Evolutionary conservation across 2,888 invertebrate genomes (phyloP), one percentile per base, ranked within the genome.

Genomic region (Trichacis sp.): DNA sequence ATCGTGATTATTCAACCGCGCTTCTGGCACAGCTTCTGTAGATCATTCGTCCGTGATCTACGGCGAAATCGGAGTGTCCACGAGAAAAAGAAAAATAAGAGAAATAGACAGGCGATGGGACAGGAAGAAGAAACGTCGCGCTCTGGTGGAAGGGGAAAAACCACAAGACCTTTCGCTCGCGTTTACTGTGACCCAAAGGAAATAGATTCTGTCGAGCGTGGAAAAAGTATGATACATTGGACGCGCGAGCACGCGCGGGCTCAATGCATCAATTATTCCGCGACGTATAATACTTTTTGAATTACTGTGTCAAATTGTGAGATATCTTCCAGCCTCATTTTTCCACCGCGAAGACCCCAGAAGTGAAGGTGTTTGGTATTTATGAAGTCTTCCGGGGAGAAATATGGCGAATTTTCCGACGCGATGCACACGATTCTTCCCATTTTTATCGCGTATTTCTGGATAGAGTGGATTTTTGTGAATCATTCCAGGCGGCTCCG

Each of bases 1-100:
- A 73, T 78, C 75, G 73, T 71, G 70, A 73, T 78, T 77, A 79
- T 75, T 78, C 69, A 71, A 71, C 68, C 73, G 72, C 75, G 69
- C 70, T 66, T 70, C 63, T 66, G 68, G 56, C 67, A 53, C 56
- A 61, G 58, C 57, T 70, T 59, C 71, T 61, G 51, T 71, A 60
- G 70, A 75, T 76, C 72, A 70, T 69, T 70, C 62, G 58, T 64
- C 63, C 61, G 66, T 64, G 54, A 51, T 53, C 42, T 38, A 14
- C 42, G 20, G 30, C 11, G n/a, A 36, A 12, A n/a, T 11, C 12
- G 30, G 30, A 49, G 47, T 61, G 52, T 54, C 49, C 29, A 51
- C 30, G 40, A 38, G 45, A 9, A 17, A 51, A 24, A 45, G 47
- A 52, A 38, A 56, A 56, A 49, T 24, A 40, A 46, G 48, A 29